Conservation (phyloP, 2,888 invertebrate species). For the Congeria kusceri region DNA sequence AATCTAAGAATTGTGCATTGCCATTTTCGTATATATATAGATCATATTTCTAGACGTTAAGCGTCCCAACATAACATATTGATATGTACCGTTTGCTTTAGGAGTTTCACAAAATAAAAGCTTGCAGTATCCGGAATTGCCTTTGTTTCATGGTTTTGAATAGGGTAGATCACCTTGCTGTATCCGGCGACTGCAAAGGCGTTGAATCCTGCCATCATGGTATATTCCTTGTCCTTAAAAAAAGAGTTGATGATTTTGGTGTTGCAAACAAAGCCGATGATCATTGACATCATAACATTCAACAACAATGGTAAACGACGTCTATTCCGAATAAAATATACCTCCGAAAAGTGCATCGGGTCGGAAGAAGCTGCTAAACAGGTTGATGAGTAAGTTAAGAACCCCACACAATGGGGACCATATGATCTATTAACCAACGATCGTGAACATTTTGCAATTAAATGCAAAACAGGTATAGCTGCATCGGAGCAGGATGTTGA, state of each 20-base stretch:
- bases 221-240: conserved; percentile 36
- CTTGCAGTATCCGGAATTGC: too few species aligned
- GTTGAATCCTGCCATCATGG: conserved; percentile 48
- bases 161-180: conserved; percentile 48
- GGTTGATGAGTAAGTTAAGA: conserved; percentile 15
- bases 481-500: conserved; percentile 22
- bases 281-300: conserved; percentile 22
- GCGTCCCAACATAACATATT: too few species aligned
- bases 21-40: too few species aligned
- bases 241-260: conserved; percentile 48
- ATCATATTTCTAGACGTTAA: too few species aligned
- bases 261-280: conserved; percentile 12
- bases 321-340: conserved; percentile 34
- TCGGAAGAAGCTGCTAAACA: conserved; percentile 21
- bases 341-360: conserved; percentile 11
- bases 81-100: too few species aligned
- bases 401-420: conserved; percentile 11
- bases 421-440: conserved; percentile 40
- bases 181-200: conserved; percentile 17
- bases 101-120: too few species aligned
- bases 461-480: conserved; percentile 41
- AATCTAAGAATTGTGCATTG: too few species aligned
- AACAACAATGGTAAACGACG: conserved; percentile 13
- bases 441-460: conserved; percentile 51
- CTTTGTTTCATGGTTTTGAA: conserved; percentile 16